phyloP scores from a whole-genome alignment of 2,113 vertebrate genomes.

The Thermophis baileyi region DNA sequence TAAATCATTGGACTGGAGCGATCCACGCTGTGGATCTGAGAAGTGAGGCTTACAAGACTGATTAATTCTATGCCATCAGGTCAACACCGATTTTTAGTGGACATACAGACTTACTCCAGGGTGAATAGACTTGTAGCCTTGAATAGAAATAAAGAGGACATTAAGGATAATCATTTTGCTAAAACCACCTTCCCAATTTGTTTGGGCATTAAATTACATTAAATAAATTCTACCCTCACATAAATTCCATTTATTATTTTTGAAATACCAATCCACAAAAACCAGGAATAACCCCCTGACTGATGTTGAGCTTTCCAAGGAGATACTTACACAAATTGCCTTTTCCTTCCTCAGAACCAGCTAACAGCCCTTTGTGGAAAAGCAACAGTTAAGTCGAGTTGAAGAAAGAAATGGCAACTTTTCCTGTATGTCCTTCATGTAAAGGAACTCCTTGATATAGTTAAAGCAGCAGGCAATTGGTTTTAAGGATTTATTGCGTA shows the following conservation, averaged over 20 bases:
- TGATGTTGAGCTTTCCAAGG: background rate
- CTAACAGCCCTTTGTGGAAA: conserved; percentile 65
- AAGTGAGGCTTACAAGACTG: background rate
- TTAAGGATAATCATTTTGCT: background rate
- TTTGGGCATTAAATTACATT: background rate
- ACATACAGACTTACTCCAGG: background rate
- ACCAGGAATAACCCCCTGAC: background rate
- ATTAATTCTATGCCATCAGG: background rate
- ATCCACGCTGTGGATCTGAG: background rate
- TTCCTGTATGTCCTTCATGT: background rate
- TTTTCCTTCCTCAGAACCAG: conserved; percentile 45
- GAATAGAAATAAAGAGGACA: background rate
- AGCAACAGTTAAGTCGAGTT: conserved; percentile 49
- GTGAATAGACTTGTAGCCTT: background rate
- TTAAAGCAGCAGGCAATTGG: background rate
- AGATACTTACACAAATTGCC: background rate
- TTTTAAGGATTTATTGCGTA: conserved; percentile 43
- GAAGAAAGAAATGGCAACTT: background rate
- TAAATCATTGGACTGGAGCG: background rate
- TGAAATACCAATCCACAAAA: background rate
- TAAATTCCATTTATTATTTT: background rate
- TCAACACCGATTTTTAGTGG: background rate
- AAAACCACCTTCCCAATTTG: background rate
- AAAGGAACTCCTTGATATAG: background rate
- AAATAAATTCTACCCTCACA: background rate